Conservation (phyloP, 2,797 vertebrate species). For the Sphenodon punctatus region DNA sequence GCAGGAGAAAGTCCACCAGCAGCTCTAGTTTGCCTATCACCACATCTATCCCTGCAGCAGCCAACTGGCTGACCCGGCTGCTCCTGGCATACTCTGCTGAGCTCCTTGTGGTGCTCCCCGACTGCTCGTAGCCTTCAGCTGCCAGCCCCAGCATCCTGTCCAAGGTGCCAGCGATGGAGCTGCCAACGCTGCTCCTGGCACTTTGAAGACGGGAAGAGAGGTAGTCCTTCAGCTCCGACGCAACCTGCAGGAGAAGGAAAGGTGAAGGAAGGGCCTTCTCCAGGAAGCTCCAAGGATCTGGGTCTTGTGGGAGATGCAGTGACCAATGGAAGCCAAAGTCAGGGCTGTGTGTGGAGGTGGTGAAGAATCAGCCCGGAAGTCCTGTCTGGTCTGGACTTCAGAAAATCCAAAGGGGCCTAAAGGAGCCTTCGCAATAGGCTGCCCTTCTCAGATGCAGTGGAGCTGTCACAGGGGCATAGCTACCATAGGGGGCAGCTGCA, state of each 20-base stretch:
- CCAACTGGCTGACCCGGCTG: slow-evolving; percentile 72
- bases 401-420: too few species aligned
- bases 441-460: not conserved
- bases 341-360: not conserved
- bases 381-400: not conserved
- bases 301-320: not conserved
- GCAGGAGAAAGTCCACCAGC: slow-evolving; percentile 74
- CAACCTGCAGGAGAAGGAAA: slow-evolving; percentile 63
- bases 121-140: slow-evolving; percentile 57
- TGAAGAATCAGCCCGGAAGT: not conserved
- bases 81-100: slow-evolving; percentile 62
- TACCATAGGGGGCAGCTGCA: too few species aligned
- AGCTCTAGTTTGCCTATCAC: slow-evolving; percentile 74
- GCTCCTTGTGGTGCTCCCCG: slow-evolving; percentile 61
- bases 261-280: not conserved
- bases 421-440: too few species aligned
- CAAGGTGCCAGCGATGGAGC: slow-evolving; percentile 60
- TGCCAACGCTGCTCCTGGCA: slow-evolving; percentile 72
- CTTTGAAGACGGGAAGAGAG: slow-evolving; percentile 73
- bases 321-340: fast-evolving
- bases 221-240: slow-evolving; percentile 75
- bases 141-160: slow-evolving; percentile 72
- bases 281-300: not conserved
- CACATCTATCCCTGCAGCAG: slow-evolving; percentile 68
- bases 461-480: fast-evolving